Evolutionary conservation across 2,888 invertebrate genomes (phyloP).

Genomic region (Tipula unca): DNA sequence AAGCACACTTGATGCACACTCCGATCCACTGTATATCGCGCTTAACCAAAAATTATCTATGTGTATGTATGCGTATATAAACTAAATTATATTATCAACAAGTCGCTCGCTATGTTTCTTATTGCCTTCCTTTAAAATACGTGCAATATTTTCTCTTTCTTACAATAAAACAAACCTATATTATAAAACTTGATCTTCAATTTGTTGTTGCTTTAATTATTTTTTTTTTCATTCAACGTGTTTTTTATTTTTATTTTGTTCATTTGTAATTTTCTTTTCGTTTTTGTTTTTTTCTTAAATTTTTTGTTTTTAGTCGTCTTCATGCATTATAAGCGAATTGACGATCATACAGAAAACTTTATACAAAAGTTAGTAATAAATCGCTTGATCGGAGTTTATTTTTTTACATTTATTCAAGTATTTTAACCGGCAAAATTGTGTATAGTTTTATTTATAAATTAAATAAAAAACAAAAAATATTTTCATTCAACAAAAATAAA

Average conservation of each 20-base stretch:
- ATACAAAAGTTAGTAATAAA: background rate
- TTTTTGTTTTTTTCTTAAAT: background rate
- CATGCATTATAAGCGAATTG: conserved; percentile 8
- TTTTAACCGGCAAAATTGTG: background rate
- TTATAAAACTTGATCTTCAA: background rate
- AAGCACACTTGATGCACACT: conserved; percentile 8
- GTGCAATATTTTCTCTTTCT: background rate
- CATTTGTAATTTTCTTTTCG: background rate
- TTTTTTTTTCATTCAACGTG: background rate
- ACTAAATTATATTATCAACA: background rate
- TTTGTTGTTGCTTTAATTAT: background rate
- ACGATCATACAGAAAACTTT: background rate
- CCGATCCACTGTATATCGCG: background rate
- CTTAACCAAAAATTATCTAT: background rate
- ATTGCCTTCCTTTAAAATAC: background rate
- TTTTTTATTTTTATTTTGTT: background rate
- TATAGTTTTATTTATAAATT: background rate
- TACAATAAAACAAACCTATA: background rate
- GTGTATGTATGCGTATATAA: background rate
- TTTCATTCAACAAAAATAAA: background rate
- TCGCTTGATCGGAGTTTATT: background rate
- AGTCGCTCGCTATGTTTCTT: background rate
- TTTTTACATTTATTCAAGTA: background rate
- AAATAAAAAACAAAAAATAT: background rate
- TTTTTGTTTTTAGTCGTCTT: conserved; percentile 8